Evolutionary conservation across 1,140 invertebrate genomes (phyloP), one percentile per base, ranked within the genome.

Genomic region (Lordiphosa mommai): DNA sequence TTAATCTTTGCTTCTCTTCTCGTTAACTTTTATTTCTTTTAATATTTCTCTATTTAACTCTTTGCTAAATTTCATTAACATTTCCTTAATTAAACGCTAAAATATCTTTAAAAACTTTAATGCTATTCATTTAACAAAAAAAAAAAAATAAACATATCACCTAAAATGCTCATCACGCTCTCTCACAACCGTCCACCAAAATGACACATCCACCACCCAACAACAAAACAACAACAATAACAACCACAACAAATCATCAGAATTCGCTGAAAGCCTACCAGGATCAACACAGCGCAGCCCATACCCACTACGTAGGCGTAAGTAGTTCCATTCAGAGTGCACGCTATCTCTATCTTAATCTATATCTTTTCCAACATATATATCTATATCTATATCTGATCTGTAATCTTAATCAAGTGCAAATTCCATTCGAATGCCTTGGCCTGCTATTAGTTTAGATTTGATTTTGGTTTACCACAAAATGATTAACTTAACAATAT

Each of bases 241-340:
- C 33, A 52, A 48, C 43, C 41, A 56, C 61, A 52, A 64, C 51
- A 56, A 80, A 52, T 72, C 59, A 86, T 80, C 82, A 95, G 94
- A 96, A 92, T 95, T 95, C 88, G 94, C 94, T 64, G 94, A 96
- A 90, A 95, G 94, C 89, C 90, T 96, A 88, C 94, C 94, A 50
- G 92, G 93, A 84, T 94, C 94, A 68, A 94, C 93, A 89, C 94
- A 94, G 90, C 93, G 95, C 79, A 95, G 94, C 89, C 94, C 94
- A 56, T 95, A 96, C 90, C 93, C 93, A 82, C 91, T 93, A 60
- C 91, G 94, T 89, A 92, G 94, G 92, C 92, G 95, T 96, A 92
- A 95, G 93, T 94, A 88, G 77, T 84, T 77, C 76, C 76, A 80
- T 82, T 53, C 38, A 36, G 23, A 63, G 10, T 57, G 67, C 77